phyloP scores from a whole-genome alignment of 1,140 invertebrate species.

The Saccostrea cuccullata region DNA sequence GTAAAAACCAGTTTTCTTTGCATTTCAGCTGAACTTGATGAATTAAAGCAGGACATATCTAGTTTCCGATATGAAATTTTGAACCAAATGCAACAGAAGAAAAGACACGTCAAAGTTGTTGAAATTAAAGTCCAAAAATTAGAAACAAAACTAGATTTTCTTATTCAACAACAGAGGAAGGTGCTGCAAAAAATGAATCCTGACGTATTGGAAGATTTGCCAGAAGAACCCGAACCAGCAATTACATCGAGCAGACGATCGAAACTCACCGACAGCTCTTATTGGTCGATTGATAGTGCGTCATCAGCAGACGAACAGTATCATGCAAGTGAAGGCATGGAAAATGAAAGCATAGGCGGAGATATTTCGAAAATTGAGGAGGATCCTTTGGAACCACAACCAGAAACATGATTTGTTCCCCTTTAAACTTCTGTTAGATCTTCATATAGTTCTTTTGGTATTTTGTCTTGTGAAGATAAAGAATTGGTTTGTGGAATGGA shows the following conservation, averaged over 20 bases:
- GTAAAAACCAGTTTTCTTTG: not conserved
- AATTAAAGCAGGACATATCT: slow-evolving; percentile 71
- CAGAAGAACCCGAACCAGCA: not conserved
- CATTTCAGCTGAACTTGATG: slow-evolving; percentile 66
- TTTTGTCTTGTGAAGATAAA: not conserved
- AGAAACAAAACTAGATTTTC: slow-evolving; percentile 37
- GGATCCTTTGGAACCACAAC: not conserved
- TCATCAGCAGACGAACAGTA: slow-evolving; percentile 10
- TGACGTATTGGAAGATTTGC: slow-evolving; percentile 1
- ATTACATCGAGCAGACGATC: not conserved
- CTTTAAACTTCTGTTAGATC: not conserved
- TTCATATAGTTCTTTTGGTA: not conserved
- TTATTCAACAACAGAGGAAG: slow-evolving; percentile 47
- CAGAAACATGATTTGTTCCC: not conserved
- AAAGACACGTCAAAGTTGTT: slow-evolving; percentile 41
- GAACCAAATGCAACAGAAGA: slow-evolving; percentile 57
- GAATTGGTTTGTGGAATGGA: not conserved
- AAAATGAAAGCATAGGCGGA: not conserved
- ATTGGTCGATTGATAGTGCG: slow-evolving; percentile 32
- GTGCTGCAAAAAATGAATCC: slow-evolving; percentile 31
- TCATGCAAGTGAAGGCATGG: not conserved
- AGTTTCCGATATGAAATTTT: slow-evolving; percentile 71
- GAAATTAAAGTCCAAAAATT: slow-evolving; percentile 39
- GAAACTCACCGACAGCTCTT: not conserved
- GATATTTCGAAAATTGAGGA: not conserved